phyloP scores from a whole-genome alignment of 2,797 vertebrate genomes.

The Enteromius treurensis region DNA sequence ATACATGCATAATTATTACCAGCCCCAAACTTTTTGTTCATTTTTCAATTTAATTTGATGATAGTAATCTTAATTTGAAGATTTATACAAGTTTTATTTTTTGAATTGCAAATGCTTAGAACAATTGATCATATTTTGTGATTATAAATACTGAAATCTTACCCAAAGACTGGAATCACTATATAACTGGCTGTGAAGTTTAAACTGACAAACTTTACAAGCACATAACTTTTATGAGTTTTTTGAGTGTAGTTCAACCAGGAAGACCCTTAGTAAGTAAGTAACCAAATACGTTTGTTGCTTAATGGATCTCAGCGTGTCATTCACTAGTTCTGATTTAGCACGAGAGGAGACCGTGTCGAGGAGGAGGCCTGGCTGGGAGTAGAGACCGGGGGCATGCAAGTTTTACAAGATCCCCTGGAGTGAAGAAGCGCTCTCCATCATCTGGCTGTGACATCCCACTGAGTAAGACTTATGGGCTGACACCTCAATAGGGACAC shows the following conservation, averaged over 20 bases:
- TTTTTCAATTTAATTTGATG: not conserved
- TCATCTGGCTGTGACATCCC: conserved; percentile 61
- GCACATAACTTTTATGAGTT: conserved; percentile 43
- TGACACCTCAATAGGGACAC: conserved; percentile 66
- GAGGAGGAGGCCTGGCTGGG: conserved; percentile 49
- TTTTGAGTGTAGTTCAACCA: conserved; percentile 49
- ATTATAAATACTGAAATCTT: not conserved
- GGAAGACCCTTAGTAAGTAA: conserved; percentile 55
- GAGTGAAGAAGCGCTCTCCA: conserved; percentile 69
- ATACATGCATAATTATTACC: not conserved
- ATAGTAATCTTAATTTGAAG: too few species aligned
- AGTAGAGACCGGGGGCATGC: conserved; percentile 60
- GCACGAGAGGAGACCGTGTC: conserved; percentile 41
- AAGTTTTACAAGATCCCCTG: conserved; percentile 79
- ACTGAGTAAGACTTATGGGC: conserved; percentile 67
- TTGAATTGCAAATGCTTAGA: too few species aligned
- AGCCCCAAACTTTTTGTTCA: not conserved
- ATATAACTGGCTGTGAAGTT: not conserved
- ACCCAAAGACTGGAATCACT: not conserved
- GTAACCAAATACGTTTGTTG: conserved; percentile 74
- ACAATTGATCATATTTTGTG: too few species aligned
- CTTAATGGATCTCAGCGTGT: conserved; percentile 66
- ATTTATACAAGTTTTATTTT: not conserved
- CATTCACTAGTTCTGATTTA: conserved; percentile 68
- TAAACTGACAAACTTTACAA: conserved; percentile 12